phyloP scores from a whole-genome alignment of 2,113 vertebrate species.

The Leucosticte australis region DNA sequence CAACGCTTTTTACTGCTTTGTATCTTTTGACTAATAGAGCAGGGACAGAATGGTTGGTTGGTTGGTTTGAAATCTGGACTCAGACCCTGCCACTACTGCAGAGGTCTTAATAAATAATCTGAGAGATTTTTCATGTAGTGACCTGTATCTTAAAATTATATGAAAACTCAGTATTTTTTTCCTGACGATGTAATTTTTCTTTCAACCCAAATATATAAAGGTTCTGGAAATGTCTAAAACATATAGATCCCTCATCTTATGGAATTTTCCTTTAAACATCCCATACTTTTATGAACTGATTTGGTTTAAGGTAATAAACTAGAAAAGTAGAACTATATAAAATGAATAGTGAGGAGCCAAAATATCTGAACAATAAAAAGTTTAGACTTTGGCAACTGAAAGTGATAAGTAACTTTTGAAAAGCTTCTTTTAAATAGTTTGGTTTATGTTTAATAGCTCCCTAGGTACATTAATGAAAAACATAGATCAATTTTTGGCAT shows the following conservation, averaged over 20 bases:
- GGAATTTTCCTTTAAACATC: background rate
- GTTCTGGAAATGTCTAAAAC: background rate
- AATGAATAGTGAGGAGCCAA: background rate
- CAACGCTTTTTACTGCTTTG: background rate
- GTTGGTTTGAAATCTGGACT: background rate
- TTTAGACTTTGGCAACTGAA: background rate
- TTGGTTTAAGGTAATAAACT: conserved; percentile 27
- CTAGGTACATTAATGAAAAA: background rate
- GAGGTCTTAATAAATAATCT: background rate
- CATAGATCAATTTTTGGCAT: background rate
- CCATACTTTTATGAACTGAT: background rate
- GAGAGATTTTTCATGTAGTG: background rate
- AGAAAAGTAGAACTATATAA: conserved; percentile 21
- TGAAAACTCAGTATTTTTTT: background rate
- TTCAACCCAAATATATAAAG: background rate
- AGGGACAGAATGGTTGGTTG: background rate
- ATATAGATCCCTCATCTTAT: background rate
- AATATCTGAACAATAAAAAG: background rate
- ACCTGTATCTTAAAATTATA: background rate
- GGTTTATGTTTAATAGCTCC: background rate
- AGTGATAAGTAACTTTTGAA: background rate
- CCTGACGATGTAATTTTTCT: background rate
- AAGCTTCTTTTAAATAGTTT: background rate
- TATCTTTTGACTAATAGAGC: background rate
- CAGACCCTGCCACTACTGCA: background rate